Evolutionary conservation across 2,888 invertebrate genomes (phyloP).

Genomic region (Anticlea derivata): DNA sequence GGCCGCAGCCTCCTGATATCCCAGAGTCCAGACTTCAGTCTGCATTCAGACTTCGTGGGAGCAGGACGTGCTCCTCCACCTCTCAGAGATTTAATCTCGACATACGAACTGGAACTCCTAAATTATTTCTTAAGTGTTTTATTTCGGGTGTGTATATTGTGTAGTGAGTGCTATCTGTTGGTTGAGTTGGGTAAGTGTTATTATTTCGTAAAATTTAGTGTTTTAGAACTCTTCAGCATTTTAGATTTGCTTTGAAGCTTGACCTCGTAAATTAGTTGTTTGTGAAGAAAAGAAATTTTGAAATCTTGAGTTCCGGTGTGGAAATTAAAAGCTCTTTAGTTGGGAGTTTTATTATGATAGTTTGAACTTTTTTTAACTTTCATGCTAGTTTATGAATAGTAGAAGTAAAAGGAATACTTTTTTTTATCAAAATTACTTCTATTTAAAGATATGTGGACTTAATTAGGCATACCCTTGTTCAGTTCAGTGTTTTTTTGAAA

Average conservation of each 20-base stretch:
- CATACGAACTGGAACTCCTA: constrained; percentile 37
- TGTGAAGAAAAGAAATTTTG: constrained; percentile 21
- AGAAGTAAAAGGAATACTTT: too few species aligned
- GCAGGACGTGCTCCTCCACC: constrained; percentile 50
- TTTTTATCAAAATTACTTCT: too few species aligned
- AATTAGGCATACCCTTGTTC: too few species aligned
- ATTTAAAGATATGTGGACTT: too few species aligned
- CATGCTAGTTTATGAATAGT: too few species aligned
- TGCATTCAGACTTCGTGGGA: constrained; percentile 50
- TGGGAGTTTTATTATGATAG: neutral
- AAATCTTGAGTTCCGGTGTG: constrained; percentile 7
- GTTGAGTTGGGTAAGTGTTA: constrained; percentile 19
- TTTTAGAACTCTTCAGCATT: constrained; percentile 7
- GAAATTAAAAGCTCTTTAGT: neutral
- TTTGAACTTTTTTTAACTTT: too few species aligned
- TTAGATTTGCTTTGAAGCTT: constrained; percentile 20
- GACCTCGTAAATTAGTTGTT: constrained; percentile 24
- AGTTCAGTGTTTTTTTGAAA: neutral
- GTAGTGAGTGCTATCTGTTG: constrained; percentile 10
- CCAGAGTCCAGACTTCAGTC: constrained; percentile 55
- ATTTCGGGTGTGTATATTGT: constrained; percentile 17
- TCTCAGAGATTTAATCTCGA: constrained; percentile 44
- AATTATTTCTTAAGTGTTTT: constrained; percentile 13
- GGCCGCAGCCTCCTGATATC: constrained; percentile 53
- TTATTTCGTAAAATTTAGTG: neutral